Evolutionary conservation across 2,797 vertebrate species (phyloP), one percentile per base, ranked within the genome.

Genomic region (Pipistrellus pygmaeus): DNA sequence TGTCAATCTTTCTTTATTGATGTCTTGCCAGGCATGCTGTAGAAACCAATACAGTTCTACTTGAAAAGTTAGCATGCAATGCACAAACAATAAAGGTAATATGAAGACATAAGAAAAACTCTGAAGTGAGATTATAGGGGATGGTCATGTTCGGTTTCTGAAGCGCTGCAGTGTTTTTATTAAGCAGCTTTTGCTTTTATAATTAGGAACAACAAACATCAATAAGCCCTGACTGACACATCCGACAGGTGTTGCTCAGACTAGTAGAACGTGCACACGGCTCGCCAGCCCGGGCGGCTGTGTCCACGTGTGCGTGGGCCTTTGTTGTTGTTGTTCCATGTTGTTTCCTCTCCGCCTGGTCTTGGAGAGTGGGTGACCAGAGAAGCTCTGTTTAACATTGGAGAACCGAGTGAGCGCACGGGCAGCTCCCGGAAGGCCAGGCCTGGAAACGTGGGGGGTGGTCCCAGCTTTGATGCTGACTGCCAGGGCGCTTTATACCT

Each of bases 141-240:
- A 48, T 38, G 83, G 17, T 53, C 12, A 20, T 55, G 11, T 91
- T 73, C 30, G 46, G 15, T 77, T 73, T 90, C 66, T 88, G 2
- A 62, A 71, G 25, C 30, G 48, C 57, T 66, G 57, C 76, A 11
- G 35, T 68, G 27, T 80, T 75, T 69, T 85, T 51, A 64, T 21
- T 48, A 87, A 90, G 25, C 48, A 41, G 44, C 5, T 68, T 1
- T 82, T 90, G 66, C 68, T 95, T 75, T 87, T 69, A 83, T 90
- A 57, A 73, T 83, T 60, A 73, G 76, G 48, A 75, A 92, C 93
- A 86, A 32, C 51, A 84, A 88, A 72, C 57, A 46, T n/a, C 62
- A 62, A 66, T 90, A 71, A 77, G 48, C 30, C 57, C 23, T 73
- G 57, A 44, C 30, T 73, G 57, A 38, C 25, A 51, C 25, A 71